These are phyloP conservation scores for Sitta carolinensis DNA, from an alignment of 2,797 vertebrate species.

Conservation along the genomic window DNA sequence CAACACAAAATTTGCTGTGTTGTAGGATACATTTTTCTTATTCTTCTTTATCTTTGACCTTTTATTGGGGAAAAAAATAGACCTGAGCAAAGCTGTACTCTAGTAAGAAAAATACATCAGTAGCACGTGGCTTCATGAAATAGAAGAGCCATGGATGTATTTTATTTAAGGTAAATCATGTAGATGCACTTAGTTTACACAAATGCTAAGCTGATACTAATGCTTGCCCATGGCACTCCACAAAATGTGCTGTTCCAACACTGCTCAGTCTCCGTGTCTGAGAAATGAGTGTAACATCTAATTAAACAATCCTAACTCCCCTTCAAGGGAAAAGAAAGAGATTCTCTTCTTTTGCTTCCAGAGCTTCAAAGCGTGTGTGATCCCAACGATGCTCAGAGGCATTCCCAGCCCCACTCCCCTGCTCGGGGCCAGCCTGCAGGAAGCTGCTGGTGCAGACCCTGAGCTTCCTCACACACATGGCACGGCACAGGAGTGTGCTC, in stretches of 20 bases:
- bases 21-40: neutral
- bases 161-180: neutral
- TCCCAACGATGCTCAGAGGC: neutral
- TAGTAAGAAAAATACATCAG: neutral
- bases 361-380: neutral
- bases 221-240: neutral
- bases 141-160: neutral
- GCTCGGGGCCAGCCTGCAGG: fast-evolving
- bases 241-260: fast-evolving
- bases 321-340: neutral
- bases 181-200: neutral
- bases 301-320: neutral
- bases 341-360: neutral
- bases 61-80: neutral
- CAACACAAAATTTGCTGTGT: neutral
- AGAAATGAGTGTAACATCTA: neutral
- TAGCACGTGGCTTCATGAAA: neutral
- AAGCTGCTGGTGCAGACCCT: fast-evolving
- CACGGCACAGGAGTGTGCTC: fast-evolving
- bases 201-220: neutral
- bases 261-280: neutral
- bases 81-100: neutral
- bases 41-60: neutral
- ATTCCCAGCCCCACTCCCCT: fast-evolving
- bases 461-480: fast-evolving